A percentile compares a stretch with the other conserved stretches of the same genome.
phyloP scores from a whole-genome alignment of 2,888 invertebrate genomes.

The Gandaritis pyraliata region DNA sequence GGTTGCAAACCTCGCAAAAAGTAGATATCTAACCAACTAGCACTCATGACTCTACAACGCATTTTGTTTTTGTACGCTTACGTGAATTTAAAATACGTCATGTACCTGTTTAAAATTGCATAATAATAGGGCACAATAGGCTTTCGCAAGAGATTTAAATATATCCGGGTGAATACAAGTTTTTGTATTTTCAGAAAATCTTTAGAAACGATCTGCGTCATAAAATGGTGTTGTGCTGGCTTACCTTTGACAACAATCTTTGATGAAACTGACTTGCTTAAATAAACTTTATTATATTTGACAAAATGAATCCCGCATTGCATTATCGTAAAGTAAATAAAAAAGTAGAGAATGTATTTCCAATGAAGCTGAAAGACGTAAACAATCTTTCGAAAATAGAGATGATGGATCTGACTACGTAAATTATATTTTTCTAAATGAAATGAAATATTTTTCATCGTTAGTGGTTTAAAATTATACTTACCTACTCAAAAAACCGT shows the following conservation, averaged over 20 bases:
- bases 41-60: too few species aligned
- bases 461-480: not conserved
- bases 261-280: not conserved
- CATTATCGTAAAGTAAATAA: too few species aligned
- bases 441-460: not conserved
- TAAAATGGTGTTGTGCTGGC: constrained; percentile 17
- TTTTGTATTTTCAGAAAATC: constrained; percentile 8
- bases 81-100: too few species aligned
- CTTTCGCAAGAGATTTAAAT: too few species aligned
- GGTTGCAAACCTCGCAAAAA: too few species aligned
- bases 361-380: not conserved
- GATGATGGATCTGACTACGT: too few species aligned
- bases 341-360: not conserved
- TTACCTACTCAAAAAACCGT: not conserved
- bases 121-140: too few species aligned
- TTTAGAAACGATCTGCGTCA: constrained; percentile 8
- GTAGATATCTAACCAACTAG: too few species aligned
- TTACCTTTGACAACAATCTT: constrained; percentile 13
- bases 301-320: too few species aligned
- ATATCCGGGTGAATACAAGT: not conserved
- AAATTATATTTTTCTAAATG: not conserved
- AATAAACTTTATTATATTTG: too few species aligned
- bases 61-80: too few species aligned
- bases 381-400: not conserved
- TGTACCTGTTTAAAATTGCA: too few species aligned